These are phyloP conservation scores for Tinamus major DNA, from an alignment of 2,797 vertebrate species.

Conservation along the genomic window DNA sequence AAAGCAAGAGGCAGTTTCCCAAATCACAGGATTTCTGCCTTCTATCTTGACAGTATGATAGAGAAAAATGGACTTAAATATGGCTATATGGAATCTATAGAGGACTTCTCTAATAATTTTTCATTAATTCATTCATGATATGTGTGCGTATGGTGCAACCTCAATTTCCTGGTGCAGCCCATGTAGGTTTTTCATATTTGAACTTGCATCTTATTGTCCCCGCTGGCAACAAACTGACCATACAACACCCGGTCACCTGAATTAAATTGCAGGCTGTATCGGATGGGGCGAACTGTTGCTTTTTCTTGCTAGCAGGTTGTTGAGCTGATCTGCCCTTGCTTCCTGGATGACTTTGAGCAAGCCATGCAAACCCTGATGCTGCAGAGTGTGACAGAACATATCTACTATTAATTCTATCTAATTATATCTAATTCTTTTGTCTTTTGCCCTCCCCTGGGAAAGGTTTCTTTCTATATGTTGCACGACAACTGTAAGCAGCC, in stretches of 20 bases:
- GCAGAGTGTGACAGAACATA: not conserved
- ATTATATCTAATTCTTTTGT: not conserved
- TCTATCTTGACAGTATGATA: not conserved
- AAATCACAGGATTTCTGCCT: not conserved
- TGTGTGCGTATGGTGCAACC: not conserved
- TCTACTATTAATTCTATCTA: not conserved
- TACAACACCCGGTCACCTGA: not conserved
- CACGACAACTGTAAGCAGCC: not conserved
- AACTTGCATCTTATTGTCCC: not conserved
- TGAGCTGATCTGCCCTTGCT: not conserved
- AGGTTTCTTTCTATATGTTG: not conserved
- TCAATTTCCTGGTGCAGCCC: not conserved
- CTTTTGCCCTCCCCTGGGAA: not conserved
- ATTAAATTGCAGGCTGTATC: not conserved
- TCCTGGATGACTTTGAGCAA: not conserved
- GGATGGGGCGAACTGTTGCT: not conserved
- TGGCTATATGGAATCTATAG: not conserved
- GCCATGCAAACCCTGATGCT: not conserved
- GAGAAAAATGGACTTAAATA: not conserved
- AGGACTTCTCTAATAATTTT: not conserved
- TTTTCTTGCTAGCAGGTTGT: too few relatives aligned
- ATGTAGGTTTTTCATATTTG: not conserved
- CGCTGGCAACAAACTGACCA: not conserved
- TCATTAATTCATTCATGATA: not conserved
- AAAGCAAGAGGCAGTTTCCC: not conserved